phyloP scores from a whole-genome alignment of 2,797 vertebrate genomes.

The Leptodactylus fallax region DNA sequence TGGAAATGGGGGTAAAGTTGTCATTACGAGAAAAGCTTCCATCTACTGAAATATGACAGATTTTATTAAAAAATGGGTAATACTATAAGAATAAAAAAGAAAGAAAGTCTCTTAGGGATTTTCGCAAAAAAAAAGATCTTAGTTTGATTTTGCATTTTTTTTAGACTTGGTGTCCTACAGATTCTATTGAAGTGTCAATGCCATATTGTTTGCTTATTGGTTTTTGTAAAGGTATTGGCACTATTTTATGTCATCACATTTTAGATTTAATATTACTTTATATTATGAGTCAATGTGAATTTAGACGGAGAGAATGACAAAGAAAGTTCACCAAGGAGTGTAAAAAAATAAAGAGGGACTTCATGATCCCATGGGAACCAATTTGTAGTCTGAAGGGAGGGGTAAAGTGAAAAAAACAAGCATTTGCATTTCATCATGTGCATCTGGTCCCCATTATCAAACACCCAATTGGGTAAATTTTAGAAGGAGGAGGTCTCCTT shows the following conservation, averaged over 20 bases:
- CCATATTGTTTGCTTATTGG: slow-evolving; percentile 43
- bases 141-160: slow-evolving; percentile 4
- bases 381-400: neutral
- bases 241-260: slow-evolving; percentile 38
- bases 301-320: neutral
- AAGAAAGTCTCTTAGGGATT: slow-evolving; percentile 46
- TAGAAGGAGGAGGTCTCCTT: no score
- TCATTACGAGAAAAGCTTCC: slow-evolving; percentile 63
- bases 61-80: slow-evolving; percentile 63
- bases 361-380: neutral
- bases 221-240: slow-evolving; percentile 3
- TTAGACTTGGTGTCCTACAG: neutral
- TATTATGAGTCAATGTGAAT: neutral
- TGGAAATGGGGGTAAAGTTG: slow-evolving; percentile 63
- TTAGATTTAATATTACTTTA: neutral
- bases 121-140: slow-evolving; percentile 22
- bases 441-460: neutral
- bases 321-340: neutral
- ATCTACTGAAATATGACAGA: slow-evolving; percentile 62
- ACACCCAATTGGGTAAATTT: neutral
- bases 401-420: neutral
- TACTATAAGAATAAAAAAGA: slow-evolving; percentile 55
- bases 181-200: slow-evolving; percentile 40
- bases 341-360: neutral
- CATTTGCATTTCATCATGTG: neutral